Percentiles rank a stretch among this genome's conserved stretches.
These are phyloP conservation scores for Dione vanillae DNA, from an alignment of 2,888 invertebrate genomes.

Conservation along the genomic window DNA sequence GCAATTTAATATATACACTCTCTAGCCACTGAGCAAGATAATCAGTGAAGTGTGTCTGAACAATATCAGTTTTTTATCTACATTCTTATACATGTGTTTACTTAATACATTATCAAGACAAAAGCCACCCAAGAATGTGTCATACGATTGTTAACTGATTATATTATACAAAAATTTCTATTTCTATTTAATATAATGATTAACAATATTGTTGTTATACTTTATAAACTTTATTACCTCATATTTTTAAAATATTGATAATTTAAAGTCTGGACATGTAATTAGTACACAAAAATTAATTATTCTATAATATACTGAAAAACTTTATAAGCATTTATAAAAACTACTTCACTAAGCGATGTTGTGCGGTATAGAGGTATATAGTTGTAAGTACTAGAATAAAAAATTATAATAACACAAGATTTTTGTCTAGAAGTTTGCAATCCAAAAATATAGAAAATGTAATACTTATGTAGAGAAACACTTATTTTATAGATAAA, in stretches of 20 bases:
- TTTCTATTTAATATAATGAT: conserved; percentile 25
- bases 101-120: conserved; percentile 41
- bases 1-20: conserved; percentile 30
- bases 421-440: not conserved
- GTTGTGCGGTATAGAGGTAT: too few species aligned
- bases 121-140: conserved; percentile 46
- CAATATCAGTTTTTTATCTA: conserved; percentile 40
- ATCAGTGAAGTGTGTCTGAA: conserved; percentile 40
- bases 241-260: not conserved
- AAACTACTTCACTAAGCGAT: too few species aligned
- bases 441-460: too few species aligned
- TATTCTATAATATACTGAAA: too few species aligned
- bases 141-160: conserved; percentile 46
- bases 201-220: not conserved
- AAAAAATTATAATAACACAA: not conserved
- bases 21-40: conserved; percentile 38
- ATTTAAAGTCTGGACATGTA: not conserved
- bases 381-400: too few species aligned
- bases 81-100: conserved; percentile 32
- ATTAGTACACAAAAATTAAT: too few species aligned
- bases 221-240: not conserved
- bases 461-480: too few species aligned
- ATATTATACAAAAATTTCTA: conserved; percentile 41
- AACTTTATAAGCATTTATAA: too few species aligned
- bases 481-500: not conserved